Percentiles rank a stretch among this genome's conserved stretches.
These are phyloP conservation scores for Melanotaenia maccullochi DNA, from an alignment of 2,797 vertebrate species.

Conservation along the genomic window DNA sequence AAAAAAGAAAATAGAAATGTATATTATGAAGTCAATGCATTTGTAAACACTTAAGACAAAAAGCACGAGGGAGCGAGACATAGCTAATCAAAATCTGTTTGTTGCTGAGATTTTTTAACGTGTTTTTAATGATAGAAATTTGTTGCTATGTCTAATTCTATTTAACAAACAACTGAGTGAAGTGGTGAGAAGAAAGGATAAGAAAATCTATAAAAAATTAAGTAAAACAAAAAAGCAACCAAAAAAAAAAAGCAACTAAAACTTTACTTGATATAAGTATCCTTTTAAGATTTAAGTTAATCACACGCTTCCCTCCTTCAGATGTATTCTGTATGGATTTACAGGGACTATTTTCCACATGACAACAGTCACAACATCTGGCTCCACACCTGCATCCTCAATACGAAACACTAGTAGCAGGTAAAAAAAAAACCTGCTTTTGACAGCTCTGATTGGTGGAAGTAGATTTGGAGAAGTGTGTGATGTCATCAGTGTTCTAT, in stretches of 20 bases:
- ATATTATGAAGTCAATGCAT: constrained; percentile 66
- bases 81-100: constrained; percentile 64
- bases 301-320: constrained; percentile 68
- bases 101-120: constrained; percentile 72
- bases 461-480: constrained; percentile 27
- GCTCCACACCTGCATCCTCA: constrained; percentile 24
- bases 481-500: constrained; percentile 46
- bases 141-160: constrained; percentile 71
- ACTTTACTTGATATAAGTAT: constrained; percentile 64
- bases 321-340: constrained; percentile 62
- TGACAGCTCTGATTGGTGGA: constrained; percentile 36
- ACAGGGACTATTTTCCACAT: constrained; percentile 52
- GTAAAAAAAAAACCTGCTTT: constrained; percentile 28
- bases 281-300: constrained; percentile 64
- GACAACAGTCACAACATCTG: constrained; percentile 33
- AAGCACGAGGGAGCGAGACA: constrained; percentile 59
- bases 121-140: constrained; percentile 76
- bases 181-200: constrained; percentile 43
- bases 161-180: constrained; percentile 64
- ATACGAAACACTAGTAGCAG: constrained; percentile 36
- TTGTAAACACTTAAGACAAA: constrained; percentile 67
- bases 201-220: constrained; percentile 38
- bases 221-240: constrained; percentile 5
- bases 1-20: constrained; percentile 37
- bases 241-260: constrained; percentile 51